Base-by-base conservation (phyloP, 2,888 invertebrate species). In the Chrysotoxum bicinctum region DNA sequence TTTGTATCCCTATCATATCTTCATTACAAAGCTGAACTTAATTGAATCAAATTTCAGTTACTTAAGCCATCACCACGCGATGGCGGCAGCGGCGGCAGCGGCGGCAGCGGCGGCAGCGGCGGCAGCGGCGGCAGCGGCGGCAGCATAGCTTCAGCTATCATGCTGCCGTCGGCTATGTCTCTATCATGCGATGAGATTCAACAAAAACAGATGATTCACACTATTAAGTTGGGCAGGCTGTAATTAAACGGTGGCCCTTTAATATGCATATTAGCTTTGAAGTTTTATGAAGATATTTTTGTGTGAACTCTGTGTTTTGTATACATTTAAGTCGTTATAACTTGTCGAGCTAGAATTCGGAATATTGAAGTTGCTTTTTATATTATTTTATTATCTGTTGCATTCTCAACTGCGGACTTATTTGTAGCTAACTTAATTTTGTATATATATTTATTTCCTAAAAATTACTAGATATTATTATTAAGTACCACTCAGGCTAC, bases 21-120 rank as follows among this genome's bases (percentile, higher is more conserved):
- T 72, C 60, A 84, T 79, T 84, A 76, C 62, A 45, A 54, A 35
- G 40, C 48, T 45, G 48, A 37, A 48, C 35, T 80, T 85, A 85
- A 85, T 85, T 85, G 66, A 76, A 76, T 76, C 80, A 56, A 68
- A 76, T 73, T 85, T 81, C 68, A 66, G 76, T 72, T 73, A 85
- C 84, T 85, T 80, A 81, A 76, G 81, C 60, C 76, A 68, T 85
- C 72, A 85, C 30, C 64, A 64, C n/a, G 32, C 12, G 1, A 10
- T 16, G 16, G 56, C 21, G 37, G 58, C 58, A 21, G 32, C 12
- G 1, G 16, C 26, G 16, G 56, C 21, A 21, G 58, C 58, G 40
- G 32, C 12, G 1, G 16, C 26, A 12, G 56, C 21, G 37, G 58
- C 58, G 40, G 32, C 12, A 2, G 16, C 26, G 16, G 56, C 21